phyloP scores from a whole-genome alignment of 2,888 invertebrate species.

The Nomada flava region DNA sequence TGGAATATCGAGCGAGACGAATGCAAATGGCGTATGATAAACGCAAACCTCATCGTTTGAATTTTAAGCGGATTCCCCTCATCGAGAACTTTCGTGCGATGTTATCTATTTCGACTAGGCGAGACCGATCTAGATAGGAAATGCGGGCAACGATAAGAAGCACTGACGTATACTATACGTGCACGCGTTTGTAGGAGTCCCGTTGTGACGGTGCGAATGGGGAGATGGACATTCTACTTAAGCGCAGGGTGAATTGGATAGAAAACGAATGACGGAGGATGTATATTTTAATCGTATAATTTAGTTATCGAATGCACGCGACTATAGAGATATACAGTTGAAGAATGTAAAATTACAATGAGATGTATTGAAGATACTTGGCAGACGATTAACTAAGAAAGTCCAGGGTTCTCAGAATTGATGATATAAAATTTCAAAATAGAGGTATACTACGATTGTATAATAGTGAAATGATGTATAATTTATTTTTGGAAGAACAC shows the following conservation, averaged over 20 bases:
- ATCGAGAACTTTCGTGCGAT: conserved; percentile 32
- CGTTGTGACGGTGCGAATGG: background rate
- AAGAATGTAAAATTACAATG: too few species aligned
- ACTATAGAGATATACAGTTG: too few species aligned
- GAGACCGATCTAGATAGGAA: conserved; percentile 46
- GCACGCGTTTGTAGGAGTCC: conserved; percentile 6
- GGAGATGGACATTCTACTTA: background rate
- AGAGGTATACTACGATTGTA: too few species aligned
- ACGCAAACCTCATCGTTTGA: conserved; percentile 39
- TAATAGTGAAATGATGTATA: too few species aligned
- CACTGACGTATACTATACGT: conserved; percentile 38
- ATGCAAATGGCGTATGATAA: conserved; percentile 30
- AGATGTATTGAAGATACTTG: too few species aligned
- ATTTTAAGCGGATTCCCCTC: conserved; percentile 24
- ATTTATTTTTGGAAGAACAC: too few species aligned
- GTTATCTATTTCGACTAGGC: conserved; percentile 36
- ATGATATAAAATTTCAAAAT: too few species aligned
- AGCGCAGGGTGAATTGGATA: background rate
- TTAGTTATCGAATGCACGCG: too few species aligned
- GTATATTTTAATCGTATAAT: too few species aligned
- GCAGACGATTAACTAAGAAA: too few species aligned
- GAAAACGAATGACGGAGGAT: background rate
- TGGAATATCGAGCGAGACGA: conserved; percentile 18
- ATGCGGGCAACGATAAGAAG: conserved; percentile 39
- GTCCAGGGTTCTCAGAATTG: too few species aligned